Conservation (phyloP, 2,888 invertebrate genomes). For the Trimorus sp. region DNA sequence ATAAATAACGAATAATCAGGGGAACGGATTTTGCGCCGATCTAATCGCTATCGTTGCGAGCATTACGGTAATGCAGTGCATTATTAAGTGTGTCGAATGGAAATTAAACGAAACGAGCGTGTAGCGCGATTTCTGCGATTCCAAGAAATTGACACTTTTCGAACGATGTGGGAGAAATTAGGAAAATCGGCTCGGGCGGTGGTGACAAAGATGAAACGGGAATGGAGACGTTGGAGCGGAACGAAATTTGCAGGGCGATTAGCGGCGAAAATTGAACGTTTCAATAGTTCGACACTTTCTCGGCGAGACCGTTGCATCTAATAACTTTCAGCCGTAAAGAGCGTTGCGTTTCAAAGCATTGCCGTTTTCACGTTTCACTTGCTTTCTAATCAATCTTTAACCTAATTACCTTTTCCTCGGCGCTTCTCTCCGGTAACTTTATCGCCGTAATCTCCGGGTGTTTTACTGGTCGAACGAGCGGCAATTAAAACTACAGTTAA, state of each 20-base stretch:
- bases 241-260: too few relatives aligned
- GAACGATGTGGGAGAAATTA: neutral
- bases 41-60: constrained; percentile 3
- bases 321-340: neutral
- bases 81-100: constrained; percentile 16
- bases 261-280: neutral
- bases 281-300: neutral
- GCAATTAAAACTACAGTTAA: neutral
- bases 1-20: constrained; percentile 15
- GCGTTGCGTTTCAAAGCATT: constrained; percentile 3
- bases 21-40: constrained; percentile 1
- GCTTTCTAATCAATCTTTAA: constrained; percentile 40
- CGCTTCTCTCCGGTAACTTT: neutral
- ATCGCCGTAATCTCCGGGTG: neutral
- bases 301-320: neutral
- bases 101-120: constrained; percentile 1
- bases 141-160: too few relatives aligned
- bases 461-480: neutral
- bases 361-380: constrained; percentile 24
- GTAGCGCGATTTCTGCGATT: too few relatives aligned
- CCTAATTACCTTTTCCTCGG: constrained; percentile 17
- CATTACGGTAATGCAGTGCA: constrained; percentile 15
- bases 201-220: too few relatives aligned
- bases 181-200: too few relatives aligned
- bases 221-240: too few relatives aligned